Evolutionary conservation across 2,888 invertebrate species (phyloP), one percentile per base, ranked within the genome.

Genomic region (Bursaphelenchus okinawaensis): DNA sequence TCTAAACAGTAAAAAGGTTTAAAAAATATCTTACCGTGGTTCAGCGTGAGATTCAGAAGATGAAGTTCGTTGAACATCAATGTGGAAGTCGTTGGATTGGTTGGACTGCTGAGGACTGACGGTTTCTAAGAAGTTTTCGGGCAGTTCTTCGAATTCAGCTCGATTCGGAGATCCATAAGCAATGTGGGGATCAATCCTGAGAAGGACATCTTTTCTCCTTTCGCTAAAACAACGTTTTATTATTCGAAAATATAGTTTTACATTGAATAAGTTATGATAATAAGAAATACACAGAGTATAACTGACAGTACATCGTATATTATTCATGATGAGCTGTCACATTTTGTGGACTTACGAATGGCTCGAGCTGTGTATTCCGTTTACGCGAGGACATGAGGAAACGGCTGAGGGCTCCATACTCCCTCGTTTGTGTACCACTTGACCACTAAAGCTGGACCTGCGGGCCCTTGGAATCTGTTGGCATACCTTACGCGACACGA

Each of bases 51-150:
- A n/a, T 40, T 40, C 40, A n/a, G 40, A 16, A n/a, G 40, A 40
- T 16, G 40, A n/a, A 40, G 40, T 40, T n/a, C 40, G 40, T 54
- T 54, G 54, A 19, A 24, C 2, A n/a, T 23, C 54, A 1, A 19
- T 19, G n/a, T 26, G 54, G 16, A 3, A 54, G 27, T 26, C 54
- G 23, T 54, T 26, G 54, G 24, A 54, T 19, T 23, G 59, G 22
- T 63, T 65, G 16, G 55, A 26, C 52, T 76, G 77, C 31, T 80
- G 78, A 4, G 79, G 80, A 52, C 74, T 75, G 51, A 78, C 73
- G 19, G 78, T 76, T 40, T 80, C 80, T 23, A 80, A 69, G 58
- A 80, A 80, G 68, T 80, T 80, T 55, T 80, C 80, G n/a, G 80
- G 80, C 7, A 80, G 66, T 26, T 80, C 80, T 55, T 79, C 77